Evolutionary conservation across 1,140 invertebrate genomes (phyloP).

Genomic region (Scaptomyza pallida): DNA sequence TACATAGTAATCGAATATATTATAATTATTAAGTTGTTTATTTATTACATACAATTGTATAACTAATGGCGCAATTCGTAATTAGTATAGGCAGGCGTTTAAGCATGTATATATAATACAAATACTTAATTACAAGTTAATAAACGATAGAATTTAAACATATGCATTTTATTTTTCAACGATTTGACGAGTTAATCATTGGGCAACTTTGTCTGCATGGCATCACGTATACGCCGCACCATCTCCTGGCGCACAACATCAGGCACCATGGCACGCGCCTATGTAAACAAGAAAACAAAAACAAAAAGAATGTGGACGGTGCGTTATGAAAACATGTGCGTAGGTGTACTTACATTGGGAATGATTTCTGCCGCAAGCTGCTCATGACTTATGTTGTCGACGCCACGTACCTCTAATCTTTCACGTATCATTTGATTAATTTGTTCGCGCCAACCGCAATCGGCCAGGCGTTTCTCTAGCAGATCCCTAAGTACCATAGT

Average conservation of each 20-base stretch:
- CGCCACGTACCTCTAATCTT: constrained; percentile 90
- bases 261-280: constrained; percentile 92
- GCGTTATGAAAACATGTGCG: background rate
- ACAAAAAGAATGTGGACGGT: constrained; percentile 46
- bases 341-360: constrained; percentile 81
- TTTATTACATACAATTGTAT: constrained; percentile 71
- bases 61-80: constrained; percentile 56
- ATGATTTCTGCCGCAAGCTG: constrained; percentile 91
- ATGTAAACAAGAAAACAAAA: too few species aligned
- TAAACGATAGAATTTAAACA: constrained; percentile 58
- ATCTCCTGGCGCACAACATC: constrained; percentile 95
- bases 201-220: constrained; percentile 22
- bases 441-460: constrained; percentile 95
- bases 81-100: constrained; percentile 47
- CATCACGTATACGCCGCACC: constrained; percentile 85
- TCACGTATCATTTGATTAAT: constrained; percentile 92
- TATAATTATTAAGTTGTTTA: constrained; percentile 67
- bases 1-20: constrained; percentile 47
- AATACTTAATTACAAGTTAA: constrained; percentile 57
- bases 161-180: background rate
- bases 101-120: constrained; percentile 40
- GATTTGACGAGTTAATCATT: background rate
- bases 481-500: constrained; percentile 88
- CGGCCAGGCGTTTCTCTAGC: constrained; percentile 90
- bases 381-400: constrained; percentile 90